Evolutionary conservation across 2,113 vertebrate genomes (phyloP), one percentile per base, ranked within the genome.

Genomic region (Corythoichthys haematopterus): DNA sequence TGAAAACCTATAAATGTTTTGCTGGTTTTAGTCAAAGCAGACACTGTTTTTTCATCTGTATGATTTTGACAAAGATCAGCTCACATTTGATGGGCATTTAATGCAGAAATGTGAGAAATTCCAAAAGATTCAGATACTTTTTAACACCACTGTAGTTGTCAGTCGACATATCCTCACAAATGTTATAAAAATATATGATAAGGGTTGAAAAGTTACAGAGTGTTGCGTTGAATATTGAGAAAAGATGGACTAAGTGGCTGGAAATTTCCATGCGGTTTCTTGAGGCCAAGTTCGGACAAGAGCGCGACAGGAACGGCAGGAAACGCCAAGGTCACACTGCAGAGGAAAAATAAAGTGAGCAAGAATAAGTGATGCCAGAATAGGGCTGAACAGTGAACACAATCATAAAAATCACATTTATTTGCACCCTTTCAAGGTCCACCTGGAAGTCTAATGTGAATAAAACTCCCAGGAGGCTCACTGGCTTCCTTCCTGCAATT

Each of bases 401-500:
- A 56, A 56, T 13, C 78, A 79, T 70, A 82, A 3, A 0, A 50
- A 59, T n/a, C 11, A 33, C 11, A 33, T 40, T 65, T 45, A 38
- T 35, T 6, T 37, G 33, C 74, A 71, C 67, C 56, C 74, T 79
- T 76, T 64, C 62, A 68, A 65, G 65, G 55, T 71, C 74, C 69
- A 80, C 59, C 56, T 60, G 8, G 9, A 51, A 71, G 74, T 57
- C 50, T 76, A 64, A 79, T 68, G 77, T 72, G 45, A 77, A 68
- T 70, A 78, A 69, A 73, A 55, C 74, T 75, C 65, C 48, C 1
- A 33, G 68, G 66, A 69, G 46, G 1, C 65, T 66, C 1, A 16
- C 74, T 45, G 33, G 40, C 83, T 88, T 85, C 85, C 84, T 87
- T 89, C 88, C 88, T 80, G 56, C 73, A 28, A 86, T 89, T 89